Base-by-base conservation (phyloP, 2,113 vertebrate genomes). In the Seriola rivoliana region DNA sequence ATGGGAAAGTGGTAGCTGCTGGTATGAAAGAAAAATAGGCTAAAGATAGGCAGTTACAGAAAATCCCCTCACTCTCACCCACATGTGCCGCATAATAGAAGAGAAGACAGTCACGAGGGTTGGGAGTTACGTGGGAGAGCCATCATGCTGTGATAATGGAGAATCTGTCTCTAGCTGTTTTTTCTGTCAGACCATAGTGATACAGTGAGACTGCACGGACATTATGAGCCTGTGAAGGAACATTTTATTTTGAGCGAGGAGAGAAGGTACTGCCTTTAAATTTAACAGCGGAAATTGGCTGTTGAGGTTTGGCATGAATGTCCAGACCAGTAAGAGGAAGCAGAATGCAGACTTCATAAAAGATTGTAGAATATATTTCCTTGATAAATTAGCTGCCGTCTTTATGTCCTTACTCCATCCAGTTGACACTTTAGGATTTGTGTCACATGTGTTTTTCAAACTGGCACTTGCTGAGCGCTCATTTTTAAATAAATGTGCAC, bases 101-200 rank as follows among this genome's bases (percentile, higher is more conserved):
- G 58, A 88, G 78, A 69, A 23, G 64, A 72, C 83, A 62, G 14
- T 14, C 62, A 36, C 3, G 62, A 63, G 54, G 32, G 74, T 1
- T 88, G 78, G 73, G 79, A 71, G 67, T n/a, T 62, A 82, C 8
- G 72, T 89, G 76, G 85, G 90, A 84, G 85, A 86, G 79, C 25
- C 67, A 42, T 81, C 89, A 46, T 8, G 67, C 82, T 87, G 85
- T 67, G 81, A 88, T 87, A 86, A 92, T 80, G 40, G 81, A n/a
- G 44, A 80, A 42, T 38, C 46, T n/a, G 77, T 72, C 46, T 81
- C 13, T 68, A 2, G 86, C 77, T 82, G 71, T 71, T 84, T 57
- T 65, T 40, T 44, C 46, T 80, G 71, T 85, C 75, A 78, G 48
- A 62, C 11, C 40, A 23, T 8, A 19, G 55, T 70, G 69, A 71